These are phyloP conservation scores for Gambusia yucatana DNA, from an alignment of 2,797 vertebrate species.

Conservation along the genomic window DNA sequence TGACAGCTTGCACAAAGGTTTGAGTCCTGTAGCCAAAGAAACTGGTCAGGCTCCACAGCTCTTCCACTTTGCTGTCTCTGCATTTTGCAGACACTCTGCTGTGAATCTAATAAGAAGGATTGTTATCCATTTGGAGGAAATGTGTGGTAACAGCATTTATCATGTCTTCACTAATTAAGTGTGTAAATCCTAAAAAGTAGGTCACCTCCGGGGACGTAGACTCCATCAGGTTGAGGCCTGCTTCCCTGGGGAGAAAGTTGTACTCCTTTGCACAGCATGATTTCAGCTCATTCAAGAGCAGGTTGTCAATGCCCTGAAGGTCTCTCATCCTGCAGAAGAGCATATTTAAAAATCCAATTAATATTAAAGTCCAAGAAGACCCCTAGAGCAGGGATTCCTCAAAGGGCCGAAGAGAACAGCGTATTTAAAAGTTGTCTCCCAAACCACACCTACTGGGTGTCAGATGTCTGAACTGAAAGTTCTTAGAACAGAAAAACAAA, in stretches of 20 bases:
- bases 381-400: neutral
- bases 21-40: constrained; percentile 96
- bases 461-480: constrained; percentile 30
- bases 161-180: neutral
- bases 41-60: constrained; percentile 93
- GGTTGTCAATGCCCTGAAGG: constrained; percentile 61
- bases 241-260: constrained; percentile 89
- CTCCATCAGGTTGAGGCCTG: constrained; percentile 91
- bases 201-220: constrained; percentile 85
- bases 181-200: constrained; percentile 35
- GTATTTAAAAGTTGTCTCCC: constrained; percentile 5
- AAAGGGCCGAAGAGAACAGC: neutral
- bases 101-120: constrained; percentile 78
- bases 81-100: constrained; percentile 88
- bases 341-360: constrained; percentile 13
- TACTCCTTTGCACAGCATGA: constrained; percentile 87
- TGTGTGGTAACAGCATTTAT: neutral
- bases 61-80: constrained; percentile 92
- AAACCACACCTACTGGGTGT: constrained; percentile 60
- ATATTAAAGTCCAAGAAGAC: neutral
- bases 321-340: constrained; percentile 73
- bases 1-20: constrained; percentile 95
- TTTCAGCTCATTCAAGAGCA: constrained; percentile 89
- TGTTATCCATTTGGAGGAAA: neutral
- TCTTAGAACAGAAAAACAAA: neutral